Conservation (phyloP, 2,888 invertebrate genomes). For the Kryphioiulus occultus region DNA sequence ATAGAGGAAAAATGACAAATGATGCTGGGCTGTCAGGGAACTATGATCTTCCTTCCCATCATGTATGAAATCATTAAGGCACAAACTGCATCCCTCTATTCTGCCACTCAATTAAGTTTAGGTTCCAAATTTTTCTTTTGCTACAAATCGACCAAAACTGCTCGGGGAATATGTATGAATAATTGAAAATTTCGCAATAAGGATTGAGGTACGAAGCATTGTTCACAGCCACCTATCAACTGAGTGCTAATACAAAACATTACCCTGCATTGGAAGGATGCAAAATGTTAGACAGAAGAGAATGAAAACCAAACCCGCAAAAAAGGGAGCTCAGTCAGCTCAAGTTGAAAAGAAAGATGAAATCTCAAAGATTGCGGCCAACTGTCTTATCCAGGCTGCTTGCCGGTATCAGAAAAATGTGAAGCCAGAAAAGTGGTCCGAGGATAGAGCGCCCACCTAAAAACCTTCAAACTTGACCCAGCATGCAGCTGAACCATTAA, state of each 20-base stretch:
- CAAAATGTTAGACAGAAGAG: background rate
- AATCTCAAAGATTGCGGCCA: slow-evolving; percentile 8
- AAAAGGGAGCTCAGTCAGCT: slow-evolving; percentile 12
- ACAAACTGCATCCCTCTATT: slow-evolving; percentile 41
- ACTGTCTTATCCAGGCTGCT: slow-evolving; percentile 32
- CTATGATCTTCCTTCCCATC: slow-evolving; percentile 49
- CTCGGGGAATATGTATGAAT: slow-evolving; percentile 49
- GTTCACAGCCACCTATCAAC: background rate
- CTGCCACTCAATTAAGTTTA: slow-evolving; percentile 44
- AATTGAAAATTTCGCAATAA: slow-evolving; percentile 47
- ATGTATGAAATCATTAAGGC: slow-evolving; percentile 49
- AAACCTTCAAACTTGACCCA: slow-evolving; percentile 36
- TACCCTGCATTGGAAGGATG: background rate
- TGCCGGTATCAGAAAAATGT: slow-evolving; percentile 6
- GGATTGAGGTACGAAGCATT: slow-evolving; percentile 28
- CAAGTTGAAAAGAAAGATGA: slow-evolving; percentile 24
- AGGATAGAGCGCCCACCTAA: slow-evolving; percentile 21
- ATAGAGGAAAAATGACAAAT: slow-evolving; percentile 50
- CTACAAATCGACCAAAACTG: slow-evolving; percentile 47
- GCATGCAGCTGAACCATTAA: slow-evolving; percentile 39
- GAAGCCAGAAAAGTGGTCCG: slow-evolving; percentile 36
- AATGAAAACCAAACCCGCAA: background rate
- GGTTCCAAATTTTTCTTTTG: slow-evolving; percentile 46
- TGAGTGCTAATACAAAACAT: background rate
- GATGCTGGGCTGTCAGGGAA: slow-evolving; percentile 45